Evolutionary conservation across 37 sponge, comb jelly and placozoan genomes (phyloP).

Genomic region (Amphimedon queenslandica): DNA sequence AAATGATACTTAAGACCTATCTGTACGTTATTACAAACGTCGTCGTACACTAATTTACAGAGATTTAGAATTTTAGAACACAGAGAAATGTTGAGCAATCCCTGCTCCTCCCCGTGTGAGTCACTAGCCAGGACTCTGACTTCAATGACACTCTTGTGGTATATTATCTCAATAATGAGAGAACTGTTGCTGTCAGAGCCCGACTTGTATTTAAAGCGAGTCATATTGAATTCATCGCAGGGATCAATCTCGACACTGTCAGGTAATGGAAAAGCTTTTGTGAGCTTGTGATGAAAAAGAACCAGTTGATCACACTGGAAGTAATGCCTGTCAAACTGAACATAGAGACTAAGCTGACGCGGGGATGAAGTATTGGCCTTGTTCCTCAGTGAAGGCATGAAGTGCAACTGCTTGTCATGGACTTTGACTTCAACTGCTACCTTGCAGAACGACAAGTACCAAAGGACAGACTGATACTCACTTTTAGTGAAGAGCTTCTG

Average conservation of each 20-base stretch:
- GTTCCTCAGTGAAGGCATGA: not conserved
- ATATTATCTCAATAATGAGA: not conserved
- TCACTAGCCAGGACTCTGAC: not conserved
- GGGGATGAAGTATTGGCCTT: not conserved
- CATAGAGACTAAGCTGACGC: not conserved
- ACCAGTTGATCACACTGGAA: not conserved
- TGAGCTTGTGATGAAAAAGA: not conserved
- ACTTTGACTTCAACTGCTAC: not conserved
- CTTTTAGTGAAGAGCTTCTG: not conserved
- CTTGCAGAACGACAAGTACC: not conserved
- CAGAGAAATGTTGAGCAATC: not conserved
- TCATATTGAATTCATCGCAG: not conserved
- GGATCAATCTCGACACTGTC: not conserved
- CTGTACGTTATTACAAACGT: not conserved
- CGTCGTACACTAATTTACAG: not conserved
- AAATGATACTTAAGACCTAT: not conserved
- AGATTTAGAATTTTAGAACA: not conserved
- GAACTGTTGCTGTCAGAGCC: not conserved
- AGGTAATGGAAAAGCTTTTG: not conserved
- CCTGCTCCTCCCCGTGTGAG: too few species aligned
- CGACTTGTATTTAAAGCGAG: not conserved
- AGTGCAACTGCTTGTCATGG: too few species aligned
- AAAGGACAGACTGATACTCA: not conserved
- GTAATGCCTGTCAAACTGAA: not conserved
- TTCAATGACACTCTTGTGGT: not conserved